phyloP scores from a whole-genome alignment of 2,797 vertebrate genomes.

The Sebastes baramenuke region DNA sequence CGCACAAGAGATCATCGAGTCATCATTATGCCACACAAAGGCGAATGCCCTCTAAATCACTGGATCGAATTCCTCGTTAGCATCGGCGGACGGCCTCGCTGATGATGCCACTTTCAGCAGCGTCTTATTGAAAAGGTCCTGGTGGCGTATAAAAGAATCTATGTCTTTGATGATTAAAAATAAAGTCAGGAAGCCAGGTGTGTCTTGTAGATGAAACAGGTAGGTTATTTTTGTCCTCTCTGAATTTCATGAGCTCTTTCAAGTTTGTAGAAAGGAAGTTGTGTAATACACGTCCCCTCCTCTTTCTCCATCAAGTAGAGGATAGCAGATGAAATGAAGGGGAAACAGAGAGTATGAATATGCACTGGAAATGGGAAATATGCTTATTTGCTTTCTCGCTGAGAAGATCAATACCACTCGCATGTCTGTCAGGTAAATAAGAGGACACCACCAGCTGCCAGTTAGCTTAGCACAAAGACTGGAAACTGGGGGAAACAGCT shows the following conservation, averaged over 20 bases:
- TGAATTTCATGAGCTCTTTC: slow-evolving; percentile 12
- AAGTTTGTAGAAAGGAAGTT: background rate
- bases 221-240: slow-evolving; percentile 22
- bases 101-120: background rate
- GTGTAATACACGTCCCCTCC: background rate
- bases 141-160: background rate
- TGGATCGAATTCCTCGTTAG: background rate
- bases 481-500: too few species aligned
- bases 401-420: too few species aligned
- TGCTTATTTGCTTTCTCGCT: too few species aligned
- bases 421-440: too few species aligned
- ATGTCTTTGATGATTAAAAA: slow-evolving; percentile 16
- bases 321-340: background rate
- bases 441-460: too few species aligned
- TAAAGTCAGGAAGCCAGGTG: slow-evolving; percentile 7
- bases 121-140: background rate
- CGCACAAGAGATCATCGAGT: slow-evolving; percentile 31
- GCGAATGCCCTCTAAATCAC: slow-evolving; percentile 9
- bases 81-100: background rate
- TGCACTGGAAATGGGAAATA: background rate
- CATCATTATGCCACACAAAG: slow-evolving; percentile 28
- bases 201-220: slow-evolving; percentile 3
- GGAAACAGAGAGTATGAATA: background rate
- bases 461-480: too few species aligned
- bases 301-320: background rate